A percentile compares a stretch with the other conserved stretches of the same genome.
Evolutionary conservation across 2,113 vertebrate genomes (phyloP).

Genomic region (Dunckerocampus dactyliophorus): DNA sequence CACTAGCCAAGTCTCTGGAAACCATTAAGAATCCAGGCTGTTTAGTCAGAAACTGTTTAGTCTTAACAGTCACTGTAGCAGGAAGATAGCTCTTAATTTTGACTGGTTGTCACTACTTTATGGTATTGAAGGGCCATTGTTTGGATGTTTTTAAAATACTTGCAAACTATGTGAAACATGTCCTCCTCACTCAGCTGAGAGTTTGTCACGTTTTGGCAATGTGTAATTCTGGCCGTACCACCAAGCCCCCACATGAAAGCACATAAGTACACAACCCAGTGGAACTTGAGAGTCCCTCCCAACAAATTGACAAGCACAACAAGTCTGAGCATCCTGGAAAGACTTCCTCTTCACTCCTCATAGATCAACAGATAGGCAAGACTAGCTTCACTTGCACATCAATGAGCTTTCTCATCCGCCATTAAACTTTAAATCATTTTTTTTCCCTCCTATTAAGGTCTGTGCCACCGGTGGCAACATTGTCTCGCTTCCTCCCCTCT

Average conservation of each 20-base stretch:
- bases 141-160: background rate
- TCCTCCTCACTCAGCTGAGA: too few species aligned
- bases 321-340: background rate
- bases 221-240: background rate
- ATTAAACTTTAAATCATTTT: too few species aligned
- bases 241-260: background rate
- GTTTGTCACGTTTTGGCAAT: background rate
- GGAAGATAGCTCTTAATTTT: too few species aligned
- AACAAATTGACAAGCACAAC: conserved; percentile 3
- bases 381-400: background rate
- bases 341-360: background rate
- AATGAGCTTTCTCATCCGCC: background rate
- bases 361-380: background rate
- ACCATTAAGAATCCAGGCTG: background rate
- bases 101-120: background rate
- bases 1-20: background rate
- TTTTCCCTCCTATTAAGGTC: background rate
- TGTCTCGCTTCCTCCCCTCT: conserved; percentile 1
- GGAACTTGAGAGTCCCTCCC: background rate
- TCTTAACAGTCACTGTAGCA: too few species aligned
- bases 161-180: background rate
- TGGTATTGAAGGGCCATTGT: background rate
- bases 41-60: background rate
- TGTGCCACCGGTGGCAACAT: background rate
- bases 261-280: background rate